Conservation (phyloP, 2,113 vertebrate species). For the Cyprinodon variegatus region DNA sequence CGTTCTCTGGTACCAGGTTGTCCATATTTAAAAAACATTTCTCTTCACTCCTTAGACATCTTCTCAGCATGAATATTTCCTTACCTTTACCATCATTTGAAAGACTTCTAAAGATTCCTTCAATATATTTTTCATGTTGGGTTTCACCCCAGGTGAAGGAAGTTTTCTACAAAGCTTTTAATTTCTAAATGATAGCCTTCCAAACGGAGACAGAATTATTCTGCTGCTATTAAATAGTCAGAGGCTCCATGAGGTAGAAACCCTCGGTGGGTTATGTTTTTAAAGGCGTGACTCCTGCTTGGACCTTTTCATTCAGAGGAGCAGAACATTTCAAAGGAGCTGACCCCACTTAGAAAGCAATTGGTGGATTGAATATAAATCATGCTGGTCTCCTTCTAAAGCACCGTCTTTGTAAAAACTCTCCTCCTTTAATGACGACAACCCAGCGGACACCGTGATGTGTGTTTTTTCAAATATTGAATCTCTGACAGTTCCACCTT, state of each 20-base stretch:
- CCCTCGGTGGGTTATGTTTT: constrained; percentile 22
- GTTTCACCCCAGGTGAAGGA: neutral
- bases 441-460: constrained; percentile 22
- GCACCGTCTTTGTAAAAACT: neutral
- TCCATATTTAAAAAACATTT: neutral
- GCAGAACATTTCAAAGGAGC: constrained; percentile 25
- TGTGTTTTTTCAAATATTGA: constrained; percentile 18
- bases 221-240: constrained; percentile 3
- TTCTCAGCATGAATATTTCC: neutral
- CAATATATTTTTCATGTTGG: neutral
- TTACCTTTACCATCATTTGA: neutral
- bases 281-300: constrained; percentile 11
- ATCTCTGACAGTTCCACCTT: neutral
- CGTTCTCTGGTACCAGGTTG: neutral
- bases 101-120: neutral
- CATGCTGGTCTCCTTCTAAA: neutral
- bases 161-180: neutral
- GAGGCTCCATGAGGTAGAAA: neutral
- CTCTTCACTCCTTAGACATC: neutral
- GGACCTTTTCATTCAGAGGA: constrained; percentile 41
- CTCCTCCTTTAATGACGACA: constrained; percentile 8
- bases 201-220: neutral
- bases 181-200: constrained; percentile 15
- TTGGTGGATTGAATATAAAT: constrained; percentile 46
- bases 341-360: constrained; percentile 38